phyloP scores from a whole-genome alignment of 2,888 invertebrate species.

The Aporophyla nigra region DNA sequence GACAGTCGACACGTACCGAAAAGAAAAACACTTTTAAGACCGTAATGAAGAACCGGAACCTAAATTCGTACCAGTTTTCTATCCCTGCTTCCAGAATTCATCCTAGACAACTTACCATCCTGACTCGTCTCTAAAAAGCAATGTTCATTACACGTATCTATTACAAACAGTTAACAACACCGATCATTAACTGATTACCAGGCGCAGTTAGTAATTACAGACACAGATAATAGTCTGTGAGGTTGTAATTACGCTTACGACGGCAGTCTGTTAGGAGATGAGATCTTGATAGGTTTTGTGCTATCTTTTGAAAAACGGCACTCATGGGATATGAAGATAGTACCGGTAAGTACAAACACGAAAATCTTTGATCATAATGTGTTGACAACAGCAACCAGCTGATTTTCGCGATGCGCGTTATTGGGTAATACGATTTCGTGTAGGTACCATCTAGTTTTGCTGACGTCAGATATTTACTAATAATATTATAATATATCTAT shows the following conservation, averaged over 20 bases:
- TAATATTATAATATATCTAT: too few species aligned
- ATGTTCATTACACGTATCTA: slow-evolving; percentile 11
- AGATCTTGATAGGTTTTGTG: slow-evolving; percentile 11
- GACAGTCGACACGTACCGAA: too few species aligned
- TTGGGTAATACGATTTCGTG: too few species aligned
- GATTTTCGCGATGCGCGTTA: not conserved
- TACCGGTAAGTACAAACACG: not conserved
- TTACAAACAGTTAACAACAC: slow-evolving; percentile 30
- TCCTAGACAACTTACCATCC: not conserved
- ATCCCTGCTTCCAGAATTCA: not conserved
- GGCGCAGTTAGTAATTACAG: slow-evolving; percentile 35
- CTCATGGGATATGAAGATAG: not conserved
- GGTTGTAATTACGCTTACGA: slow-evolving; percentile 31
- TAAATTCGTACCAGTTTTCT: too few species aligned
- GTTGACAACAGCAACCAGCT: not conserved
- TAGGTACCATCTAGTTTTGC: too few species aligned
- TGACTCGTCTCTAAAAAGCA: not conserved
- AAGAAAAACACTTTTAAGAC: too few species aligned
- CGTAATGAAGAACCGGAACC: too few species aligned
- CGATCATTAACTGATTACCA: slow-evolving; percentile 34
- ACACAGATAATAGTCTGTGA: slow-evolving; percentile 24
- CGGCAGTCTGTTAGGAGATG: slow-evolving; percentile 27
- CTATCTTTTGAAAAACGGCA: not conserved
- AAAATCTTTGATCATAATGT: not conserved
- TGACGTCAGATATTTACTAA: too few species aligned